Evolutionary conservation across 2,113 vertebrate species (phyloP).

Genomic region (Spilogale gracilis): DNA sequence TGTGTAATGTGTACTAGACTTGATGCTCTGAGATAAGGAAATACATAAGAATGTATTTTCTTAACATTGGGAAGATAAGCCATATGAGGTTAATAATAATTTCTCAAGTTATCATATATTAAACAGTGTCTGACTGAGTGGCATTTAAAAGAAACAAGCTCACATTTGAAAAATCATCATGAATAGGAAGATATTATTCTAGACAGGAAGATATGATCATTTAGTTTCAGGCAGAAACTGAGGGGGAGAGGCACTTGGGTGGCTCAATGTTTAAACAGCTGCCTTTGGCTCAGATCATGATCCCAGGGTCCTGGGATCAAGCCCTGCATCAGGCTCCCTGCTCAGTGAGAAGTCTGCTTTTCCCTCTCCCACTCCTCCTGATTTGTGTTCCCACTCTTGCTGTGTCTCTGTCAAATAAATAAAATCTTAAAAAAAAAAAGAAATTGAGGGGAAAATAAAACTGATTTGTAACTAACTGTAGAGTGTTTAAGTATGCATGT

Average conservation of each 20-base stretch:
- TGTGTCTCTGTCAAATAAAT: too few species aligned
- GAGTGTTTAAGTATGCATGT: background rate
- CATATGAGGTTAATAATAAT: slow-evolving; percentile 12
- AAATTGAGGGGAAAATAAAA: slow-evolving; percentile 34
- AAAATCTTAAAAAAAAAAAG: too few species aligned
- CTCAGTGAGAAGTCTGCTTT: too few species aligned
- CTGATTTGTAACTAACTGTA: background rate
- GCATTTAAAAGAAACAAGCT: slow-evolving; percentile 32
- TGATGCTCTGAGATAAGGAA: background rate
- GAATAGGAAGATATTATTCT: background rate
- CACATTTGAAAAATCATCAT: slow-evolving; percentile 10
- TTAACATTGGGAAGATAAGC: background rate
- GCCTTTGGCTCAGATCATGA: too few species aligned
- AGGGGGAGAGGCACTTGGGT: background rate
- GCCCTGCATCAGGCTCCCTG: too few species aligned
- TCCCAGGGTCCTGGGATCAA: too few species aligned
- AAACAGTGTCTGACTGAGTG: slow-evolving; percentile 3
- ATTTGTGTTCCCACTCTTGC: too few species aligned
- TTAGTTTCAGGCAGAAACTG: slow-evolving; percentile 41
- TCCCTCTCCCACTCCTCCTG: too few species aligned
- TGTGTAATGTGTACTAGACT: background rate
- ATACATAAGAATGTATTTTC: background rate
- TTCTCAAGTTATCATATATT: background rate
- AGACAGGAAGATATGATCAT: slow-evolving; percentile 12
- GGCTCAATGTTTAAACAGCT: too few species aligned